Evolutionary conservation across 2,797 vertebrate genomes (phyloP).

Genomic region (Scarus forsteni): DNA sequence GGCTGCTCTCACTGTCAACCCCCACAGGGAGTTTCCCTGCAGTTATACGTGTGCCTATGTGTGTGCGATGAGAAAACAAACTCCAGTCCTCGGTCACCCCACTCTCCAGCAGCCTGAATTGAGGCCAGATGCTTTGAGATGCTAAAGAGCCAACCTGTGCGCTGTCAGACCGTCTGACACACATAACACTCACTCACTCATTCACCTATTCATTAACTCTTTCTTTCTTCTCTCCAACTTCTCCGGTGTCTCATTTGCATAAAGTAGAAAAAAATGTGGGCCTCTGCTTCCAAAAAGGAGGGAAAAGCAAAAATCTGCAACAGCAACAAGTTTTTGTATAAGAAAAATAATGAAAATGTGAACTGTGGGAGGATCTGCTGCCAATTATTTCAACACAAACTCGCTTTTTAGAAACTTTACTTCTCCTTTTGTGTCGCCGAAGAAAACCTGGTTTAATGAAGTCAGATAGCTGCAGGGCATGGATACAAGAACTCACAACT

Average conservation of each 20-base stretch:
- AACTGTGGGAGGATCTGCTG: slow-evolving; percentile 54
- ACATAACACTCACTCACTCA: slow-evolving; percentile 43
- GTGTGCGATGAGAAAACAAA: slow-evolving; percentile 19
- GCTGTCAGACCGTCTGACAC: slow-evolving; percentile 59
- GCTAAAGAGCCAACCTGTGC: slow-evolving; percentile 77
- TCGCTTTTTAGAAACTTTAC: slow-evolving; percentile 51
- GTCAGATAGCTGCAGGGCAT: slow-evolving; percentile 18
- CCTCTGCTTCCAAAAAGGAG: slow-evolving; percentile 78
- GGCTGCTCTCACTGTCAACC: slow-evolving; percentile 62
- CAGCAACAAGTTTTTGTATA: slow-evolving; percentile 81
- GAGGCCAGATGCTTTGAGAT: slow-evolving; percentile 84
- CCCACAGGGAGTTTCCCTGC: slow-evolving; percentile 50
- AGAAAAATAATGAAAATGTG: slow-evolving; percentile 27
- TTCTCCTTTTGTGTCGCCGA: slow-evolving; percentile 47
- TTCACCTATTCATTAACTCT: slow-evolving; percentile 56
- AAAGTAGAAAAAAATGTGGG: slow-evolving; percentile 64
- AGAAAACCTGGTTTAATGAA: slow-evolving; percentile 60
- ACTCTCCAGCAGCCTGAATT: slow-evolving; percentile 66
- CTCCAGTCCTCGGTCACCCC: slow-evolving; percentile 28
- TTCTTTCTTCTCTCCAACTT: slow-evolving; percentile 32
- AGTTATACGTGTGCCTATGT: slow-evolving; percentile 18
- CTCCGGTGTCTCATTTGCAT: slow-evolving; percentile 48
- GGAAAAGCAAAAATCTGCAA: slow-evolving; percentile 67
- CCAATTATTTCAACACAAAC: slow-evolving; percentile 72
- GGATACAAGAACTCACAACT: slow-evolving; percentile 35